Evolutionary conservation across 23 tunicate species (phyloP), one percentile per base, ranked within the genome.

Genomic region (Aplidium turbinatum): DNA sequence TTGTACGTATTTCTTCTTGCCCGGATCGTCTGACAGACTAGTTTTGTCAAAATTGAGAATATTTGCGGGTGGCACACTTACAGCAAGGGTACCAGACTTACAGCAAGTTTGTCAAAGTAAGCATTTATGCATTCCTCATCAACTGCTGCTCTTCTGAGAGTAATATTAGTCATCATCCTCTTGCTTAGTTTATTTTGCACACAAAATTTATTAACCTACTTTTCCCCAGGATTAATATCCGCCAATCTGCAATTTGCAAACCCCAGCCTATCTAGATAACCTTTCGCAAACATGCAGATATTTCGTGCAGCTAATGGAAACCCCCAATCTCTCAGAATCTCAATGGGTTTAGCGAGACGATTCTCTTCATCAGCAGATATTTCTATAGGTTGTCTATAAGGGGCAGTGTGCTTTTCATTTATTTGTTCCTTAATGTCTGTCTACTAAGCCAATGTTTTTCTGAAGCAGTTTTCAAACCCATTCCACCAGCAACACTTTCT

Each of bases 21-120:
- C 22, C 4, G 60, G 60, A n/a, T 54, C 60, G 23, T 54, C 60
- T 54, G 60, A 18, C 22, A 54, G 22, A 18, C 60, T 25, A n/a
- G 22, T 54, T 54, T 54, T 25, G 21, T 54, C 60, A 54, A 13
- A 54, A n/a, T 54, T 54, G 60, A 54, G 6, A n/a, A 54, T n/a
- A n/a, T n/a, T 54, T 11, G 22, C 23, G 22, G 22, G 60, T 11
- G 23, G 6, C 4, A 54, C 21, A 25, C 22, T n/a, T 11, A n/a
- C n/a, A n/a, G n/a, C n/a, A n/a, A n/a, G n/a, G n/a, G n/a, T n/a
- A n/a, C 19, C 4, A 54, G 23, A 54, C 60, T 54, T 11, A n/a
- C 23, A 4, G 60, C 60, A 22, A 54, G 60, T 54, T 54, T 25
- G 22, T 54, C 22, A 54, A 54, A 54, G 21, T n/a, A 54, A 11